Conservation (phyloP, 2,888 invertebrate species). For the Drosophila maculinotata region DNA sequence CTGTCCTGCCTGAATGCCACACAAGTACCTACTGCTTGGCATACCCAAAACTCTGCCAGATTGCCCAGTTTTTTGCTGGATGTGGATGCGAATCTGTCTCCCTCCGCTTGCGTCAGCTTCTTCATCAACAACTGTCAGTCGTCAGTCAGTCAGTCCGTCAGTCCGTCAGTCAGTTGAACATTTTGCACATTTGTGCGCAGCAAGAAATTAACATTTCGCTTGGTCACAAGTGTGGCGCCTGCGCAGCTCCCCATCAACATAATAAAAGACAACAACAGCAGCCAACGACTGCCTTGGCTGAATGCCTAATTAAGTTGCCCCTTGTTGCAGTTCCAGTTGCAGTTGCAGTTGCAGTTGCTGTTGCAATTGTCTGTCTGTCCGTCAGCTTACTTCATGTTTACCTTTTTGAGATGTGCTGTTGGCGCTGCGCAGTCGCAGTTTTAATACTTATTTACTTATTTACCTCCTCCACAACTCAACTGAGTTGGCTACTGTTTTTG, state of each 20-base stretch:
- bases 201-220: conserved; percentile 65
- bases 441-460: conserved; percentile 28
- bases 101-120: conserved; percentile 27
- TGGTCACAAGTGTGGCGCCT: conserved; percentile 67
- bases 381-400: conserved; percentile 21
- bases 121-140: conserved; percentile 69
- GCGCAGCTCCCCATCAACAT: conserved; percentile 42
- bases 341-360: conserved; percentile 25
- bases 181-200: conserved; percentile 47
- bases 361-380: conserved; percentile 20
- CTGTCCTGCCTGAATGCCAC: conserved; percentile 2
- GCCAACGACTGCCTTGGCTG: conserved; percentile 36
- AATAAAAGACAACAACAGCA: conserved; percentile 13
- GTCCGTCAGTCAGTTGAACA: conserved; percentile 44
- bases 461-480: conserved; percentile 14
- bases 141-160: conserved; percentile 25
- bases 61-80: conserved; percentile 36
- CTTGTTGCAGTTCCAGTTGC: conserved; percentile 34
- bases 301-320: conserved; percentile 73
- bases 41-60: conserved; percentile 38
- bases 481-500: conserved; percentile 42
- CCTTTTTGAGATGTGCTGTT: conserved; percentile 21
- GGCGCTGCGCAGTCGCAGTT: conserved; percentile 34
- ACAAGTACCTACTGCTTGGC: conserved; percentile 11
- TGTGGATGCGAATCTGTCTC: conserved; percentile 9